Conservation (phyloP, 2,113 vertebrate species). For the Prionailurus viverrinus region DNA sequence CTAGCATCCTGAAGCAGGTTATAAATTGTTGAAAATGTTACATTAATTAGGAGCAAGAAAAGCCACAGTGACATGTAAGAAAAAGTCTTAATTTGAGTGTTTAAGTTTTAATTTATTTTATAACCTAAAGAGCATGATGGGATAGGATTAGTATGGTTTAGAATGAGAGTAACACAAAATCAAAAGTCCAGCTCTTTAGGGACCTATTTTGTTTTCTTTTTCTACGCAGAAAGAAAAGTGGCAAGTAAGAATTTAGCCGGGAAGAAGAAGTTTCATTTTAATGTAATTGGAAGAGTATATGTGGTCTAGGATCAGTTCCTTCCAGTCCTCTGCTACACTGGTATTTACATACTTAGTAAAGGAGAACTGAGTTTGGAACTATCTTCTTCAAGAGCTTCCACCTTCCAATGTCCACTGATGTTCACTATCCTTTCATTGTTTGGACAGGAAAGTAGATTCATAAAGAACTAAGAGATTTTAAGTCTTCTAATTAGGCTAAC, state of each 20-base stretch:
- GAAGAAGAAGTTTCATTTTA: conserved; percentile 25
- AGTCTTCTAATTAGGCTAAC: conserved; percentile 39
- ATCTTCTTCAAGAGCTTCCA: conserved; percentile 13
- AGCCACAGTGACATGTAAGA: not conserved
- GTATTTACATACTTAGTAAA: conserved; percentile 14
- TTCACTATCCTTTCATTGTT: not conserved
- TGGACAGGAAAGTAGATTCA: not conserved
- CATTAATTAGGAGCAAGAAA: not conserved
- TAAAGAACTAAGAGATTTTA: not conserved
- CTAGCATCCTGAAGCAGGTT: not conserved
- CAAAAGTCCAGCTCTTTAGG: not conserved
- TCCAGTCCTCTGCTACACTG: not conserved
- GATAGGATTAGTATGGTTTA: not conserved
- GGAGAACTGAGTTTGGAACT: not conserved
- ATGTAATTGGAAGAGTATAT: not conserved
- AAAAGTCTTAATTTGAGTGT: not conserved
- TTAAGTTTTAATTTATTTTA: conserved; percentile 42
- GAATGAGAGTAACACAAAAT: conserved; percentile 29
- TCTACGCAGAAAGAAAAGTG: not conserved
- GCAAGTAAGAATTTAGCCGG: not conserved
- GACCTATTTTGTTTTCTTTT: not conserved
- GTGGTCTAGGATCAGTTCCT: not conserved
- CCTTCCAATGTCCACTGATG: conserved; percentile 17
- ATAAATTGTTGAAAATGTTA: not conserved
- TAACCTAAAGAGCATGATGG: not conserved